Base-by-base conservation (phyloP, 2,113 vertebrate species). In the Heterocephalus glaber region DNA sequence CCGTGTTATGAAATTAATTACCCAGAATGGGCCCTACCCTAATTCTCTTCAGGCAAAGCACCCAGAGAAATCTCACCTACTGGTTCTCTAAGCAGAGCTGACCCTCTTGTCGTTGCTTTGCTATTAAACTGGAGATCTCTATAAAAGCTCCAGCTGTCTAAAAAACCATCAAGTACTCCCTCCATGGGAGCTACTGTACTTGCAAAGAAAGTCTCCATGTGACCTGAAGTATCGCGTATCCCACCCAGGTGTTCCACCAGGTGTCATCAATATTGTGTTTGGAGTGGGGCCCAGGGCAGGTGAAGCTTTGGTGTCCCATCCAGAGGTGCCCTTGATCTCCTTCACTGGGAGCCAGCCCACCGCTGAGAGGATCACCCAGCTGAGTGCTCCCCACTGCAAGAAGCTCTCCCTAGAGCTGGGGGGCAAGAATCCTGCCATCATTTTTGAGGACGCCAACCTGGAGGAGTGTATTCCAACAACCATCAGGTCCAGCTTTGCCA, bases 321-420 rank as follows among this genome's bases (percentile, higher is more conserved):
- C 99, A 0, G 99, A 99, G 0, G 99, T 99, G 49, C 99, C 99
- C 0, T 86, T 99, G 93, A 98, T 99, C 97, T 99, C 99, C 84
- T 99, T 99, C 98, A 99, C 99, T 0, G 99, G 99, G 47, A 99
- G 99, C 97, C 99, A 99, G 0, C 98, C 98, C 20, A 99, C 99
- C 0, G 99, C 99, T 0, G 98, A 98, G 96, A 96, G 96, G 8
- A 99, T 99, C 98, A 99, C 63, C 0, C 98, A 99, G 97, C 98
- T 98, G 9, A 99, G 99, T 2, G 99, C 99, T 56, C 99, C 99
- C 0, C 98, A 99, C 96, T 99, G 99, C 96, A 99, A 99, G 98
- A 99, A 99, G 76, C 99, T 99, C n/a, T 99, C 99, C 0, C 90
- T 99, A 97, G 99, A 99, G 96, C 98, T 99, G 44, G 99, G 99